phyloP scores from a whole-genome alignment of 2,888 invertebrate species.

The Pseudoips prasinana region DNA sequence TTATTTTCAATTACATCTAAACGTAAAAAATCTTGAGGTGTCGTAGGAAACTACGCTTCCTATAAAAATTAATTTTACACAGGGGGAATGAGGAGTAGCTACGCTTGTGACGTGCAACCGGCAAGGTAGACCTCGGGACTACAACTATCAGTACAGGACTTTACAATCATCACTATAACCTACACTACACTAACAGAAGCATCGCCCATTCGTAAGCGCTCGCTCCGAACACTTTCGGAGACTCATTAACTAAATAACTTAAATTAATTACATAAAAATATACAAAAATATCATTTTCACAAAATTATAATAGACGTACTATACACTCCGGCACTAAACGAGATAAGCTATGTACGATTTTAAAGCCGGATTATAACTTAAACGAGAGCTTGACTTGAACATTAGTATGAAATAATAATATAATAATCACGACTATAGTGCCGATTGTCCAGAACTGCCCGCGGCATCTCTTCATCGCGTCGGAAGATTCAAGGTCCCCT shows the following conservation, averaged over 20 bases:
- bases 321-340: constrained; percentile 78
- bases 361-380: constrained; percentile 76
- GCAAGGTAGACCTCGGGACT: constrained; percentile 78
- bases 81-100: constrained; percentile 79
- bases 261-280: constrained; percentile 79
- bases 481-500: constrained; percentile 80
- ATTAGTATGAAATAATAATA: constrained; percentile 72
- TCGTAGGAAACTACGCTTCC: constrained; percentile 81
- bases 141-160: constrained; percentile 78
- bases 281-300: constrained; percentile 82
- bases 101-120: constrained; percentile 77
- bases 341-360: constrained; percentile 77
- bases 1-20: constrained; percentile 82
- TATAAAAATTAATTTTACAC: constrained; percentile 77
- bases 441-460: constrained; percentile 81
- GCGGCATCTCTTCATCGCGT: constrained; percentile 70
- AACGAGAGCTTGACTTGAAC: constrained; percentile 79
- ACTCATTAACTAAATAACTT: constrained; percentile 73
- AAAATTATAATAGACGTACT: constrained; percentile 77
- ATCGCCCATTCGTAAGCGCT: constrained; percentile 58
- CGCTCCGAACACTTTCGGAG: constrained; percentile 51
- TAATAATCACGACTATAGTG: constrained; percentile 79
- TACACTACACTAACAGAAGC: constrained; percentile 61
- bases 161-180: constrained; percentile 80
- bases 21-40: constrained; percentile 81